Conservation (phyloP, 2,888 invertebrate genomes). For the Monochamus alternatus region DNA sequence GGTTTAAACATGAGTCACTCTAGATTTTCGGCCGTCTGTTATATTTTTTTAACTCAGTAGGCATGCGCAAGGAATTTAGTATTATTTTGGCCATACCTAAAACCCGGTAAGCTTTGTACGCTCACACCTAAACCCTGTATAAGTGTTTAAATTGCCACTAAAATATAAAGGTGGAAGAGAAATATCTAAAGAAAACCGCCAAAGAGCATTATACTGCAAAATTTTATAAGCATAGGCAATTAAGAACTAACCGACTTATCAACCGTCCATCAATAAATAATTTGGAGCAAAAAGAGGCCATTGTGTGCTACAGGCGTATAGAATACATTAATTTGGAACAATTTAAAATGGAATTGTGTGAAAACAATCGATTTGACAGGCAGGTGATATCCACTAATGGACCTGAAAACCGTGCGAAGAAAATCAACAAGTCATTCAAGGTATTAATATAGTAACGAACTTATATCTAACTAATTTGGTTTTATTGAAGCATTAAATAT, state of each 20-base stretch:
- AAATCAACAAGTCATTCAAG: conserved; percentile 30
- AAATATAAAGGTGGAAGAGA: too few species aligned
- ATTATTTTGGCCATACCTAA: too few species aligned
- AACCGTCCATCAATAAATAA: neutral
- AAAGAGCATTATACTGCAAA: too few species aligned
- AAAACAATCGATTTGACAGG: conserved; percentile 34
- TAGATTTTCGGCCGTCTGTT: too few species aligned
- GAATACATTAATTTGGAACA: conserved; percentile 28
- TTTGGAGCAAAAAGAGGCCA: neutral
- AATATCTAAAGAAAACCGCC: too few species aligned
- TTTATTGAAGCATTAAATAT: conserved; percentile 27
- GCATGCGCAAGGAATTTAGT: too few species aligned
- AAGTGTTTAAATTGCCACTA: too few species aligned
- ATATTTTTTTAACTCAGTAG: too few species aligned
- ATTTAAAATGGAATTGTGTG: conserved; percentile 11
- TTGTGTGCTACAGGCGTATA: neutral
- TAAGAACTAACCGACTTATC: neutral
- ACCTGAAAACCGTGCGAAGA: conserved; percentile 23
- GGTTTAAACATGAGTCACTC: too few species aligned
- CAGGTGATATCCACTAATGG: conserved; percentile 37
- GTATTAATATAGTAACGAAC: conserved; percentile 33
- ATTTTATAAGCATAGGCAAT: neutral
- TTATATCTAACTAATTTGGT: conserved; percentile 2
- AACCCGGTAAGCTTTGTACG: too few species aligned
- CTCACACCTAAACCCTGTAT: too few species aligned